Conservation (phyloP, 2,113 vertebrate species). For the Sinocyclocheilus anophthalmus region DNA sequence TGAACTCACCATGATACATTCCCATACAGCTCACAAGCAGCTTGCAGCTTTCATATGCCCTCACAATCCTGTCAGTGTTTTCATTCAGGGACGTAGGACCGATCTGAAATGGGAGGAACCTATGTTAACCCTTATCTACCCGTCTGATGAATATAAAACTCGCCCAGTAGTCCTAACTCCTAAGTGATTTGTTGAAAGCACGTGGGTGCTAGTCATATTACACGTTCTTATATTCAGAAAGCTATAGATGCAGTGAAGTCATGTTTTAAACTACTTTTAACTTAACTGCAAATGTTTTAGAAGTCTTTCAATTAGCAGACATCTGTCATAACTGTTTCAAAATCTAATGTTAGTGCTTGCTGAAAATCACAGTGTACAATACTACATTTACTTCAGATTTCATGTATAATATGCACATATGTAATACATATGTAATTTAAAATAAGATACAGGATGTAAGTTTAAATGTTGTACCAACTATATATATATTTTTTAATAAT, state of each 20-base stretch:
- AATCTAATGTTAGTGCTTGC: neutral
- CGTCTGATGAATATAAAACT: neutral
- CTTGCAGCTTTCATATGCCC: neutral
- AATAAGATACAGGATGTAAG: too few relatives aligned
- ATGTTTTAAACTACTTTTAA: neutral
- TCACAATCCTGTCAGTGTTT: neutral
- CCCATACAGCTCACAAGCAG: neutral
- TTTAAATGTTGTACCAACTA: too few relatives aligned
- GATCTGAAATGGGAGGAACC: neutral
- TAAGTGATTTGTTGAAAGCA: neutral
- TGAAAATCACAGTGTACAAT: neutral
- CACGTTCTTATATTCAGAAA: neutral
- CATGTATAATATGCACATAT: neutral
- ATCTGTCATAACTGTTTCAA: too few relatives aligned
- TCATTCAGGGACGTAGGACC: too few relatives aligned
- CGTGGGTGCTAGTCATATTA: neutral
- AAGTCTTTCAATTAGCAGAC: too few relatives aligned
- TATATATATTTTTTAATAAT: too few relatives aligned
- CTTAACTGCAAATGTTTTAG: neutral
- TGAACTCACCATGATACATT: constrained; percentile 24
- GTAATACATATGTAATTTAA: too few relatives aligned
- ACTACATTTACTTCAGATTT: neutral
- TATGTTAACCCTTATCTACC: neutral
- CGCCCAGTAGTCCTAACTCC: neutral
- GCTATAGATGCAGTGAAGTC: neutral